phyloP scores from a whole-genome alignment of 2,113 vertebrate species.

The Rousettus leschenaultii region DNA sequence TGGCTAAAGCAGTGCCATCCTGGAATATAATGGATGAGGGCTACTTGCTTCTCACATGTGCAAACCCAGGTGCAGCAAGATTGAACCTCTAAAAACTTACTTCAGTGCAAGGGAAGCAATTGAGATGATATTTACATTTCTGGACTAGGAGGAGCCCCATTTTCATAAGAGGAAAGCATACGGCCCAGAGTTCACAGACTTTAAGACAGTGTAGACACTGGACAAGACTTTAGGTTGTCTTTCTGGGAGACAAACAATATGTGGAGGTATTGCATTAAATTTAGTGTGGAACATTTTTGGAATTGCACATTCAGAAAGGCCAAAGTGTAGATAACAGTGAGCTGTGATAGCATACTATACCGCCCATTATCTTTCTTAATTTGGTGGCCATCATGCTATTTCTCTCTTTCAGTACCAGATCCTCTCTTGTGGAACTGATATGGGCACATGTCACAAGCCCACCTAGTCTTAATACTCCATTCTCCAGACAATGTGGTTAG shows the following conservation, averaged over 20 bases:
- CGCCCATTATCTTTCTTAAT: neutral
- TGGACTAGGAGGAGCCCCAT: neutral
- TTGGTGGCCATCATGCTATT: neutral
- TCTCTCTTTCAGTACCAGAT: neutral
- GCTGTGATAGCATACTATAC: neutral
- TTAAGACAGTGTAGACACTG: neutral
- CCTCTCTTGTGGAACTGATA: neutral
- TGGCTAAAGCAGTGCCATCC: neutral
- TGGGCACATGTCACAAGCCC: neutral
- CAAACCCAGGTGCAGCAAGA: neutral
- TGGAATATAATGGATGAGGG: neutral
- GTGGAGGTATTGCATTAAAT: neutral
- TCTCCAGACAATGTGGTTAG: neutral
- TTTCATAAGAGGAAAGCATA: neutral
- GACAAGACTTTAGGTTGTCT: neutral
- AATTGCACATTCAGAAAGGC: neutral
- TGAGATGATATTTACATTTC: neutral
- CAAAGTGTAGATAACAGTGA: neutral
- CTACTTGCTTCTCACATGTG: neutral
- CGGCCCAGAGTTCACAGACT: neutral
- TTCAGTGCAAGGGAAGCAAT: neutral
- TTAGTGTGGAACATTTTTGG: neutral
- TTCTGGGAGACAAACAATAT: neutral
- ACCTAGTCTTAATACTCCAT: neutral
- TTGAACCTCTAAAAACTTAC: neutral